Evolutionary conservation across 2,797 vertebrate genomes (phyloP).

Genomic region (Cuculus canorus): DNA sequence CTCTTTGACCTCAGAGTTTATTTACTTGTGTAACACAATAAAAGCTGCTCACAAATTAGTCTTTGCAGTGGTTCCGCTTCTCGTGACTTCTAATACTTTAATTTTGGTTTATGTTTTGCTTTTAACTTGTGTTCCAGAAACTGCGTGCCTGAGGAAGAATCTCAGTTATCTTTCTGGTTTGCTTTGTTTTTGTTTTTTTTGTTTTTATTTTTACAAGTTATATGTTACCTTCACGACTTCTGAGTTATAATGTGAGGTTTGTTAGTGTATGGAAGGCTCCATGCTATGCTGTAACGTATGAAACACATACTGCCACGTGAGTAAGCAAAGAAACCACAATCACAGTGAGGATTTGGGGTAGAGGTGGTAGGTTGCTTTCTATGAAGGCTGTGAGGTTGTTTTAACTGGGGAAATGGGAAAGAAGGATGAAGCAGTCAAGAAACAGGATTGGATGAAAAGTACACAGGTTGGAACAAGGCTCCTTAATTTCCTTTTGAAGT

Average conservation of each 20-base stretch:
- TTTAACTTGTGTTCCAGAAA: background rate
- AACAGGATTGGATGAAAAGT: background rate
- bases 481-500: background rate
- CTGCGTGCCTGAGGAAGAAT: background rate
- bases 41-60: background rate
- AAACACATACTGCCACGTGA: background rate
- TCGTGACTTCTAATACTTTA: background rate
- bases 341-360: background rate
- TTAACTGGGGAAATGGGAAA: background rate
- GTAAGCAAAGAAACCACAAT: background rate
- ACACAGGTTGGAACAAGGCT: background rate
- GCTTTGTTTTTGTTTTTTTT: background rate
- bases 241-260: background rate
- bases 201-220: background rate
- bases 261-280: background rate
- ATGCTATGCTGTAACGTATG: background rate
- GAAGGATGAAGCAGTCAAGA: background rate
- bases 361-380: background rate
- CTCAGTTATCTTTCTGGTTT: background rate
- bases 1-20: background rate
- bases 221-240: background rate
- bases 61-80: background rate
- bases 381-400: background rate
- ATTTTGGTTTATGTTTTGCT: background rate
- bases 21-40: background rate